Evolutionary conservation across 2,888 invertebrate genomes (phyloP), one percentile per base, ranked within the genome.

Genomic region (Agelastica alni): DNA sequence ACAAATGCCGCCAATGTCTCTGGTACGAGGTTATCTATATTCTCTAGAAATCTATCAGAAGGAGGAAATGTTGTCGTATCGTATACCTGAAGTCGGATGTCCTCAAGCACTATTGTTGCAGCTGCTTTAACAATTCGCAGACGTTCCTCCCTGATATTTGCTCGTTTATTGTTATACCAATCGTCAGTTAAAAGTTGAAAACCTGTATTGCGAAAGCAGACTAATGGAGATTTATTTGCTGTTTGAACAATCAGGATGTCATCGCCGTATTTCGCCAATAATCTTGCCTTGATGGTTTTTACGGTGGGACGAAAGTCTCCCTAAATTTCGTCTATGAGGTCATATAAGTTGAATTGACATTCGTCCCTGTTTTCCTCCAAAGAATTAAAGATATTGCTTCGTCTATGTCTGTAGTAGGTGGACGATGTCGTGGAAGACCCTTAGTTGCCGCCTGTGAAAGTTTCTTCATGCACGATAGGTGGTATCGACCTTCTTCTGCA

Each of bases 281-380:
- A 37, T 28, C 30, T 45, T 26, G 48, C 37, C 42, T 59, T 56
- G 28, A 49, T 44, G 1, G 42, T 51, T 32, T 37, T 52, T 17
- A 43, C 9, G 39, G 52, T 47, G 4, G 51, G 51, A 9, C 44
- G 47, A 17, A 46, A 55, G 4, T 31, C 53, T 10, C 46, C 58
- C 37, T 52, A 39, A 39, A 58, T 56, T 48, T 56, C 28, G 42
- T 36, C 39, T 52, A 59, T 58, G 7, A 62, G 34, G 16, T 63
- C 54, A 10, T 59, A 46, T 1, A 64, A 28, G 17, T 49, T 47
- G 37, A 64, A 64, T 44, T 64, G 61, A 56, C 58, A 63, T 54
- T 64, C 43, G 7, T 42, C 36, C 17, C n/a, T 28, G 28, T 45
- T 45, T 10, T 20, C 7, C 18, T 17, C 17, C 4, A 32, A 12